phyloP scores from a whole-genome alignment of 2,113 vertebrate species.

The Ailuropoda melanoleuca region DNA sequence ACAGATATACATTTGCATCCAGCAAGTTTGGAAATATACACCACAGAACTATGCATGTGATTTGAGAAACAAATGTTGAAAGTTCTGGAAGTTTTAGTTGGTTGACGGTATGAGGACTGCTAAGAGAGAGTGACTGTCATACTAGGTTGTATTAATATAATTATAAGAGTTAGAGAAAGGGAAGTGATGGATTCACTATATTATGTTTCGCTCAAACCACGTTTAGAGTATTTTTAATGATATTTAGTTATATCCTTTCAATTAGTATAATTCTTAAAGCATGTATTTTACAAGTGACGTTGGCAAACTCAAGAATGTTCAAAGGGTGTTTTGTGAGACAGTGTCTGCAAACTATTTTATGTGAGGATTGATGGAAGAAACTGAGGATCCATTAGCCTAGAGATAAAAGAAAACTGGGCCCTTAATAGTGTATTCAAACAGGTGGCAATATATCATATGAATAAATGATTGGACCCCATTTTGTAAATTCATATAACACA shows the following conservation, averaged over 20 bases:
- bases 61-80: constrained; percentile 42
- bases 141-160: neutral
- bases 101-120: neutral
- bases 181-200: neutral
- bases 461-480: neutral
- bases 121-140: neutral
- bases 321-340: neutral
- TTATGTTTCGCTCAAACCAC: neutral
- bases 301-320: neutral
- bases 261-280: neutral
- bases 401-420: neutral
- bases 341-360: neutral
- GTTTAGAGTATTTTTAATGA: neutral
- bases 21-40: neutral
- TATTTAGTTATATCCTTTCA: constrained; percentile 32
- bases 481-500: neutral
- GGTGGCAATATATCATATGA: neutral
- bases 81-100: neutral
- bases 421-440: neutral
- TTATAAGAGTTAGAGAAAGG: neutral
- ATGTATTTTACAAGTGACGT: neutral
- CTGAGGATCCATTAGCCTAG: neutral
- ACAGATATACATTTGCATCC: neutral
- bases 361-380: neutral
- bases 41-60: neutral